Percentiles rank a stretch among this genome's conserved stretches.
Evolutionary conservation across 2,888 invertebrate species (phyloP).

Genomic region (Drosophila percnosoma): DNA sequence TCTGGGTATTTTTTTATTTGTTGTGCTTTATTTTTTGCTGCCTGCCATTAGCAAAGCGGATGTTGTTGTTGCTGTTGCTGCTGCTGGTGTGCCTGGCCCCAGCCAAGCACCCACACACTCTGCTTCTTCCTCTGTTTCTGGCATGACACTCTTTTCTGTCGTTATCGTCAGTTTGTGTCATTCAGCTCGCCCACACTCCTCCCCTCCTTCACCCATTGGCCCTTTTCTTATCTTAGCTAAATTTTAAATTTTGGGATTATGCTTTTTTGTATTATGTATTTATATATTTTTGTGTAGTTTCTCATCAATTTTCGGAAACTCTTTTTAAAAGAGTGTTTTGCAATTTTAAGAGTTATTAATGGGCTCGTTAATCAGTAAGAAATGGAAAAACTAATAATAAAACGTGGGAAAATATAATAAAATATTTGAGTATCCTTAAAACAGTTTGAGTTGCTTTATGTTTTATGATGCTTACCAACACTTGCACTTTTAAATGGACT

Average conservation of each 20-base stretch:
- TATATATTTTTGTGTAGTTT: neutral
- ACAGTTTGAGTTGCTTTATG: neutral
- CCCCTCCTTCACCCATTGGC: conserved; percentile 24
- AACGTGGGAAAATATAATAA: neutral
- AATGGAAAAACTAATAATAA: neutral
- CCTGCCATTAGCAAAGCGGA: conserved; percentile 79
- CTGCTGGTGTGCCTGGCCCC: conserved; percentile 20
- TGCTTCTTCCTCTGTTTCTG: conserved; percentile 54
- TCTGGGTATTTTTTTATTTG: conserved; percentile 34
- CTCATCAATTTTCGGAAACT: conserved; percentile 4
- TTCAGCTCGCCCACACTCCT: conserved; percentile 59
- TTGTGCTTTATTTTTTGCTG: conserved; percentile 45
- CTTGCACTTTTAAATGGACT: conserved; percentile 34
- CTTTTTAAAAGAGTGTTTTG: neutral
- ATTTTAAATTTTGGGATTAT: conserved; percentile 7
- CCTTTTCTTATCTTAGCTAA: conserved; percentile 54
- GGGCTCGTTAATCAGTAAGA: neutral
- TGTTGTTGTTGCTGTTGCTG: conserved; percentile 63
- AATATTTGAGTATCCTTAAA: neutral
- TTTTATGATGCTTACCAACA: conserved; percentile 5
- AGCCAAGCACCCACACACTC: conserved; percentile 12
- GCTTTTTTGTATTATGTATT: neutral
- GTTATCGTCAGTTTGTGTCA: conserved; percentile 28
- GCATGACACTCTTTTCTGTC: conserved; percentile 62
- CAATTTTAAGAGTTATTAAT: conserved; percentile 8